Conservation (phyloP, 2,113 vertebrate species). For the Girardinichthys multiradiatus region DNA sequence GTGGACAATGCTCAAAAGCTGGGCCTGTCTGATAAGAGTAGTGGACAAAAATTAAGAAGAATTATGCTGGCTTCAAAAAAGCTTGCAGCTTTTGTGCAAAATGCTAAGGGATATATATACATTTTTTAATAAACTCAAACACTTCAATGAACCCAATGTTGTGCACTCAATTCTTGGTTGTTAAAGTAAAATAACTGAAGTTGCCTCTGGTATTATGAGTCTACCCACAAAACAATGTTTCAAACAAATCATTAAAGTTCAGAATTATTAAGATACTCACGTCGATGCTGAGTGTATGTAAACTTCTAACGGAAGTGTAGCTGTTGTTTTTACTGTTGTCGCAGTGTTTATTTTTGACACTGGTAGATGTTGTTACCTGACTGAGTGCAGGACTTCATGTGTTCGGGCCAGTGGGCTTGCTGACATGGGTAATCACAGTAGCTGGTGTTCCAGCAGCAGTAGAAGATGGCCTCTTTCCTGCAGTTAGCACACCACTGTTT, state of each 20-base stretch:
- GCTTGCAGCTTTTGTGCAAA: too few relatives aligned
- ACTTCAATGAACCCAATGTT: too few relatives aligned
- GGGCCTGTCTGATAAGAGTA: too few relatives aligned
- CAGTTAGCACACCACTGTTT: constrained; percentile 98
- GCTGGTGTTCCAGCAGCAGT: constrained; percentile 99
- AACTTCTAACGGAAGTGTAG: neutral
- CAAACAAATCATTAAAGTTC: neutral
- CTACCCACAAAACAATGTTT: neutral
- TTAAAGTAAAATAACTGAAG: neutral
- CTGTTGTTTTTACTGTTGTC: constrained; percentile 5
- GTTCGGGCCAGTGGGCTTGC: constrained; percentile 98
- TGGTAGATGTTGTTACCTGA: constrained; percentile 83
- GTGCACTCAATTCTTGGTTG: too few relatives aligned
- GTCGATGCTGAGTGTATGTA: neutral
- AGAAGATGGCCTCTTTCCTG: constrained; percentile 97
- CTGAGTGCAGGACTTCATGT: constrained; percentile 99
- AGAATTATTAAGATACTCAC: neutral
- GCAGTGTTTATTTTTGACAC: neutral
- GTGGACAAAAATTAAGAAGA: too few relatives aligned
- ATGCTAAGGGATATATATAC: too few relatives aligned
- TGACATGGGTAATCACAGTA: constrained; percentile 99
- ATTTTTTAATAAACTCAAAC: too few relatives aligned
- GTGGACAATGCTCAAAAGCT: too few relatives aligned
- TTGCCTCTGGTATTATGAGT: neutral
- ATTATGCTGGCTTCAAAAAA: too few relatives aligned